Evolutionary conservation across 64 coral and sea anemone genomes (phyloP).

Genomic region (Acropora tenuis): DNA sequence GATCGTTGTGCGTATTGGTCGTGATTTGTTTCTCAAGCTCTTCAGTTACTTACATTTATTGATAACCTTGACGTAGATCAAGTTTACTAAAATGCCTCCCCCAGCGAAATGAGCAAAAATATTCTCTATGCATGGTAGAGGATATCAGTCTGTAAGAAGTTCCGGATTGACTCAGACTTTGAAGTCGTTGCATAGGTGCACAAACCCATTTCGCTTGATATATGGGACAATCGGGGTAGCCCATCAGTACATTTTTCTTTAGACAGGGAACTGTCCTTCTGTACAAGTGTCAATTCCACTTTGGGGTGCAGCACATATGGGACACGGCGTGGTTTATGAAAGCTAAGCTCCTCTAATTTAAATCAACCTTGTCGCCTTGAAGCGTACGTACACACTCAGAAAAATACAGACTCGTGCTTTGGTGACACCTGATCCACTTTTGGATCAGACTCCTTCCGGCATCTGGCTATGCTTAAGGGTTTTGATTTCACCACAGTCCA

Average conservation of each 20-base stretch:
- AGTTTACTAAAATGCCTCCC: slow-evolving; percentile 26
- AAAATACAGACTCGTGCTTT: slow-evolving; percentile 34
- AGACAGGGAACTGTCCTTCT: slow-evolving; percentile 46
- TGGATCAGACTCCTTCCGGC: neutral
- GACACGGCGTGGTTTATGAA: slow-evolving; percentile 36
- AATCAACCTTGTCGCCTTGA: neutral
- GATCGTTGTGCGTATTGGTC: neutral
- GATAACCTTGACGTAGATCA: neutral
- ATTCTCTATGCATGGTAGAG: slow-evolving; percentile 36
- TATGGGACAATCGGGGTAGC: slow-evolving; percentile 51
- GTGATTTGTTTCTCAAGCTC: neutral
- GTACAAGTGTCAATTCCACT: slow-evolving; percentile 45
- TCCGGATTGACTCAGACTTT: slow-evolving; percentile 57
- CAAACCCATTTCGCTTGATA: slow-evolving; percentile 39
- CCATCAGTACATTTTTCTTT: slow-evolving; percentile 56
- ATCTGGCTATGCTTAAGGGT: slow-evolving; percentile 26
- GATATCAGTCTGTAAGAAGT: slow-evolving; percentile 46
- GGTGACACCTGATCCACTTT: slow-evolving; percentile 8
- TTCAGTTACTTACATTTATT: slow-evolving; percentile 26
- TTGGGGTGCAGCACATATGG: slow-evolving; percentile 60
- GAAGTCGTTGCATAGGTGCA: slow-evolving; percentile 48
- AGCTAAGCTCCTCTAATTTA: slow-evolving; percentile 13
- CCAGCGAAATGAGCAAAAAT: slow-evolving; percentile 42
- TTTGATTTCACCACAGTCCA: slow-evolving; percentile 74
- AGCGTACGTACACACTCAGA: slow-evolving; percentile 20